These are phyloP conservation scores for Taxidea taxus DNA, from an alignment of 2,113 vertebrate species.

Conservation along the genomic window DNA sequence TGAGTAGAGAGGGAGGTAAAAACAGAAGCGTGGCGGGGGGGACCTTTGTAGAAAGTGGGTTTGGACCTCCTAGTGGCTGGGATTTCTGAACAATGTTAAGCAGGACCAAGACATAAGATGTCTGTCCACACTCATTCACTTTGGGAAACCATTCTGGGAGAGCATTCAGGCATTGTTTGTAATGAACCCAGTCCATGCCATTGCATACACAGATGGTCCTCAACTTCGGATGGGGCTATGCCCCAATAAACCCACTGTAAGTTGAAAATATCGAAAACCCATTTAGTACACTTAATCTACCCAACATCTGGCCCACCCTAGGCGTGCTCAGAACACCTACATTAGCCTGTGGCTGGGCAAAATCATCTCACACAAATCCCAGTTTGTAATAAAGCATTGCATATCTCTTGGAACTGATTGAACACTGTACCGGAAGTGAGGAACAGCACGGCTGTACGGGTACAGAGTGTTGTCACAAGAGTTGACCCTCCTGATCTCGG, in stretches of 20 bases:
- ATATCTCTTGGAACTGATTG: background rate
- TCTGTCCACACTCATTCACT: background rate
- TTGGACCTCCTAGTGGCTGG: background rate
- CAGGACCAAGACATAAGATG: background rate
- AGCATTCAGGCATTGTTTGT: background rate
- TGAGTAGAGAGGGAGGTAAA: background rate
- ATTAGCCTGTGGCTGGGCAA: background rate
- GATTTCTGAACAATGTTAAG: background rate
- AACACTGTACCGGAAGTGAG: background rate
- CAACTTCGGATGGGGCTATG: background rate
- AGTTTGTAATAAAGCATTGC: background rate
- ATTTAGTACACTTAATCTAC: background rate
- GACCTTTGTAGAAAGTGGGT: background rate
- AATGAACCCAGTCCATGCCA: background rate
- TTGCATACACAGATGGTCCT: background rate
- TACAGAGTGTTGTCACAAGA: background rate
- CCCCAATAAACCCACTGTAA: background rate
- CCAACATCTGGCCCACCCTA: background rate
- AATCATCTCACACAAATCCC: background rate
- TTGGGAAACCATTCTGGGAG: background rate
- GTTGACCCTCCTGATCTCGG: background rate
- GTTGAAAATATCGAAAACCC: background rate
- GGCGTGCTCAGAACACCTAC: background rate
- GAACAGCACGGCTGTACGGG: background rate
- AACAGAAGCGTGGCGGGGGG: too few species aligned